Conservation (phyloP, 2,797 vertebrate genomes). For the Pseudochromis fuscus region DNA sequence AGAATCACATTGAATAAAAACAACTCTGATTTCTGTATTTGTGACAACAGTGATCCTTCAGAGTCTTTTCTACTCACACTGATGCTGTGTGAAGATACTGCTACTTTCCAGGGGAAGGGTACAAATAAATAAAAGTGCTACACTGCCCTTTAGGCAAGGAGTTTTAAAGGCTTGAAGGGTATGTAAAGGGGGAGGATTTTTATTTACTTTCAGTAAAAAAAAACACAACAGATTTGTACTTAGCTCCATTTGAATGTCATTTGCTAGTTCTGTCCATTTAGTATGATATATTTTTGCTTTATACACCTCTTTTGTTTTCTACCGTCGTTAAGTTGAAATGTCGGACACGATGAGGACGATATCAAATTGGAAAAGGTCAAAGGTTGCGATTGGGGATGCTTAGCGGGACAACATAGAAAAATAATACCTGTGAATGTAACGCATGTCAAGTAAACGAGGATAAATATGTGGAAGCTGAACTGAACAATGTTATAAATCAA, state of each 20-base stretch:
- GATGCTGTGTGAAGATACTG: conserved; percentile 52
- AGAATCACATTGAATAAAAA: conserved; percentile 47
- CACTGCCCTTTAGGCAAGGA: conserved; percentile 67
- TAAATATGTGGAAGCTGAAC: conserved; percentile 14
- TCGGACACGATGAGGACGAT: conserved; percentile 19
- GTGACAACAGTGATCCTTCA: conserved; percentile 26
- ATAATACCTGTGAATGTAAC: conserved; percentile 31
- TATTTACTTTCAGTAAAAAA: conserved; percentile 55
- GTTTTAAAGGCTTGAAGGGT: conserved; percentile 68
- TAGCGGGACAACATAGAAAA: conserved; percentile 25
- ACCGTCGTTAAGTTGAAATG: conserved; percentile 15
- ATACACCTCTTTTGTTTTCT: conserved; percentile 19
- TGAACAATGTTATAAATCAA: conserved; percentile 32
- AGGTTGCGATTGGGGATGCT: conserved; percentile 16
- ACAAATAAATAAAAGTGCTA: conserved; percentile 84
- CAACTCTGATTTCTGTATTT: conserved; percentile 25
- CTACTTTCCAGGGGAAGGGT: conserved; percentile 70
- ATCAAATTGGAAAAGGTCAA: background rate
- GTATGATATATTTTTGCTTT: conserved; percentile 6
- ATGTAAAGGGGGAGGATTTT: conserved; percentile 25
- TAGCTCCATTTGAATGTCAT: conserved; percentile 55
- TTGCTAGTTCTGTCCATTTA: conserved; percentile 53
- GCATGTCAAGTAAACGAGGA: conserved; percentile 25
- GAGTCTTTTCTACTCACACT: conserved; percentile 43
- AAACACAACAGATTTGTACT: conserved; percentile 57